Percentiles rank a stretch among this genome's conserved stretches.
Conservation (phyloP, 1,140 invertebrate genomes). For the Maniola jurtina region DNA sequence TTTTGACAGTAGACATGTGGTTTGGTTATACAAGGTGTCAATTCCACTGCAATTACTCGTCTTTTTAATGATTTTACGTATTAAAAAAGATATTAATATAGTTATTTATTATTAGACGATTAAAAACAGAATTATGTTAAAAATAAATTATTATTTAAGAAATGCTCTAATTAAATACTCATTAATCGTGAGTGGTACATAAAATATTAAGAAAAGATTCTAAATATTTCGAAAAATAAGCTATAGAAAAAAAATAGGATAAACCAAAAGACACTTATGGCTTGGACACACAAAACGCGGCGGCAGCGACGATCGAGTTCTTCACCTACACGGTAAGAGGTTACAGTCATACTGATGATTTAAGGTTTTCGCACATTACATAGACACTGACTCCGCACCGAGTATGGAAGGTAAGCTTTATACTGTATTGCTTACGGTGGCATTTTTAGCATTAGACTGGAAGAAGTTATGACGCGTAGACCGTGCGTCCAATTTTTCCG, state of each 20-base stretch:
- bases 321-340: no score
- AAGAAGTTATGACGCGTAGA: no score
- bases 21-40: constrained; percentile 1
- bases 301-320: no score
- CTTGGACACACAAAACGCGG: no score
- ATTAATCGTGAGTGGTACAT: constrained; percentile 12
- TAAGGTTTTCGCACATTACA: no score
- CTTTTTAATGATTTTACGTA: constrained; percentile 15
- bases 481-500: no score
- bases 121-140: constrained; percentile 1
- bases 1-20: constrained; percentile 42
- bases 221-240: constrained; percentile 16
- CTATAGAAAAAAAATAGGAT: constrained; percentile 7
- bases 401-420: no score
- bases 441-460: no score
- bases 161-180: constrained; percentile 28
- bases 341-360: no score
- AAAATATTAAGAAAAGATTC: not conserved
- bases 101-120: not conserved
- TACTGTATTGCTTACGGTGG: no score
- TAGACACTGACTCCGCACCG: no score
- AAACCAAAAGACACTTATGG: constrained; percentile 2
- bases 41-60: constrained; percentile 9
- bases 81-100: not conserved
- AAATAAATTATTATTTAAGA: constrained; percentile 32